Percentiles rank a stretch among this genome's conserved stretches.
Evolutionary conservation across 2,113 vertebrate genomes (phyloP).

Genomic region (Hippopotamus amphibius): DNA sequence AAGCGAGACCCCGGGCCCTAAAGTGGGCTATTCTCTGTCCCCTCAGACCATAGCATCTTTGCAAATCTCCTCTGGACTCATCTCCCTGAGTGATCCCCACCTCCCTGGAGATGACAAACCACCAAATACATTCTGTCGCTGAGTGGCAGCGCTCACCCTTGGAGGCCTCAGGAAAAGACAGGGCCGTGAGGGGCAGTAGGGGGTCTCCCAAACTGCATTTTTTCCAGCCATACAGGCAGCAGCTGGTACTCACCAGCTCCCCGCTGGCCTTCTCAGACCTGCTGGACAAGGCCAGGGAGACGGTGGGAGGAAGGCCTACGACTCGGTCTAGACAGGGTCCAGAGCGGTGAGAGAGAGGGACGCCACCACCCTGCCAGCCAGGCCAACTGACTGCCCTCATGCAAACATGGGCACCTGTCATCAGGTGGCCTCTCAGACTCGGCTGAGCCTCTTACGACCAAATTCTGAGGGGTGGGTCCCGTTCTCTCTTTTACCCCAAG

Average conservation of each 20-base stretch:
- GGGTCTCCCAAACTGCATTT: background rate
- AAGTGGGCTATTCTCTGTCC: background rate
- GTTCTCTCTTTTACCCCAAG: background rate
- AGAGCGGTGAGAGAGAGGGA: background rate
- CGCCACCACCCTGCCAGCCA: background rate
- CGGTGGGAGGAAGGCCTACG: background rate
- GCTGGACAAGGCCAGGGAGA: background rate
- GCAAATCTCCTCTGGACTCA: slow-evolving; percentile 41
- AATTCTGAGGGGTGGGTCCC: accelerated
- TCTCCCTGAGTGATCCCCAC: slow-evolving; percentile 19
- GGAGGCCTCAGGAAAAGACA: background rate
- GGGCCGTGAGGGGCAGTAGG: background rate
- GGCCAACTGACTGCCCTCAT: background rate
- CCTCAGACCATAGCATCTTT: slow-evolving; percentile 68
- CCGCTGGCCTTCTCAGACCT: background rate
- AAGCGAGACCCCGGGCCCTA: slow-evolving; percentile 14
- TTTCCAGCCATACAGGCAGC: background rate
- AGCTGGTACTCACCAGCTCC: background rate
- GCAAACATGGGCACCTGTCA: background rate
- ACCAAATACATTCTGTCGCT: background rate
- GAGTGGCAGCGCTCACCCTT: background rate
- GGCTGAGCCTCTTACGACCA: background rate
- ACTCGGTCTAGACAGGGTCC: background rate
- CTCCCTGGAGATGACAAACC: background rate
- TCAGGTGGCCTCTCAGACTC: background rate